phyloP scores from a whole-genome alignment of 2,888 invertebrate species.

The Lomographa bimaculata region DNA sequence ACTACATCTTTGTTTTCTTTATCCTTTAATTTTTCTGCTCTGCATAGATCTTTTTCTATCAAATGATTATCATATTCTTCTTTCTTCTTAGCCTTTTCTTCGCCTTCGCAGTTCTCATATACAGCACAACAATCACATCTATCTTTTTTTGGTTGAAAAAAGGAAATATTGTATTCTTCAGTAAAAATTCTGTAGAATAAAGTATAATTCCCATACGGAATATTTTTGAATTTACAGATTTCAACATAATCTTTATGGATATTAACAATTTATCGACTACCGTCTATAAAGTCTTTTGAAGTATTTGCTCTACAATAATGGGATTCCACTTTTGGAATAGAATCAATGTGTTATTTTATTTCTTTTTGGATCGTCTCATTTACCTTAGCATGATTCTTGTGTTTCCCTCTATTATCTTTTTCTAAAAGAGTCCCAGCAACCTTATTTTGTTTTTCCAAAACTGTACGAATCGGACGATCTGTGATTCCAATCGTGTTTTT shows the following conservation, averaged over 20 bases:
- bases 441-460: constrained; percentile 7
- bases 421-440: constrained; percentile 2
- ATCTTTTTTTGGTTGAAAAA: constrained; percentile 8
- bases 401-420: constrained; percentile 7
- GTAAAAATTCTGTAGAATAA: constrained; percentile 9
- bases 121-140: constrained; percentile 10
- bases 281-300: constrained; percentile 5
- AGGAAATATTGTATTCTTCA: constrained; percentile 19
- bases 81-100: constrained; percentile 35
- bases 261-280: constrained; percentile 4
- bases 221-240: constrained; percentile 4
- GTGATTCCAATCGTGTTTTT: constrained; percentile 11
- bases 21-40: constrained; percentile 33
- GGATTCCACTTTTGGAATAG: no score
- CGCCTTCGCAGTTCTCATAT: constrained; percentile 23
- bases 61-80: constrained; percentile 28
- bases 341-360: no score
- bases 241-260: constrained; percentile 21
- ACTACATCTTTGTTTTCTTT: constrained; percentile 27
- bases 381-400: constrained; percentile 4
- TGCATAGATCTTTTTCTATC: constrained; percentile 31
- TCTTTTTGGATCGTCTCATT: no score
- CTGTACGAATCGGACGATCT: constrained; percentile 12
- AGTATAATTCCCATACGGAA: constrained; percentile 3
- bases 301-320: no score